Percentiles rank a stretch among this genome's conserved stretches.
Evolutionary conservation across 2,797 vertebrate species (phyloP).

Genomic region (Molossus molossus): DNA sequence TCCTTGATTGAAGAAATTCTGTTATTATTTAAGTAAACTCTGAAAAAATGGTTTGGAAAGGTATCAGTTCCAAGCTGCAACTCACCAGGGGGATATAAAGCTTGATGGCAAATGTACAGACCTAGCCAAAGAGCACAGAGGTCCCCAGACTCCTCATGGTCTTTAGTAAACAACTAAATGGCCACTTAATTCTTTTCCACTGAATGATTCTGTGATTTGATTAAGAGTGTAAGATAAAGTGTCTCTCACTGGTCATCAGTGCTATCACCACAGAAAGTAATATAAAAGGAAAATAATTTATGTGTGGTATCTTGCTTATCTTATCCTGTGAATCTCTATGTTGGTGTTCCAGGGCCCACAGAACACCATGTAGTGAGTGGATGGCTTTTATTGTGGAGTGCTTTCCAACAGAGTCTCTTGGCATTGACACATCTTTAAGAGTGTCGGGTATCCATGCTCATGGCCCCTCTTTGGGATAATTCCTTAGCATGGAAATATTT

Average conservation of each 20-base stretch:
- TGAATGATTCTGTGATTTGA: background rate
- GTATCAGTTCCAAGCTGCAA: background rate
- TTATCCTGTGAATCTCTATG: background rate
- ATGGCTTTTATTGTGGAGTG: background rate
- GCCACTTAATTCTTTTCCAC: background rate
- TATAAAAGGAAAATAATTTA: background rate
- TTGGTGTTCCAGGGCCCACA: background rate
- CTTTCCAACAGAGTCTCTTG: background rate
- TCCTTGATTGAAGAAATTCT: slow-evolving; percentile 45
- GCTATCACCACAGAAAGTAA: background rate
- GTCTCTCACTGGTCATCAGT: background rate
- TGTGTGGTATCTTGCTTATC: background rate
- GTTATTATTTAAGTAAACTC: slow-evolving; percentile 40
- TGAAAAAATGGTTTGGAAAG: background rate
- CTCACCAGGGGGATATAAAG: background rate
- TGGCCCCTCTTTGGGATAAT: background rate
- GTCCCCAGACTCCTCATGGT: accelerated
- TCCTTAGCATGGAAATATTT: slow-evolving; percentile 10
- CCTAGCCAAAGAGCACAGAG: background rate
- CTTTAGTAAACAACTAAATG: background rate
- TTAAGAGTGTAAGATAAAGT: background rate
- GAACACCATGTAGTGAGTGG: background rate
- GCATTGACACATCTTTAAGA: background rate
- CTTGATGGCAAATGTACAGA: background rate
- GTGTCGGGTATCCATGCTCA: background rate